A percentile compares a stretch with the other conserved stretches of the same genome.
Conservation (phyloP, 2,113 vertebrate species). For the Enhydra lutris region DNA sequence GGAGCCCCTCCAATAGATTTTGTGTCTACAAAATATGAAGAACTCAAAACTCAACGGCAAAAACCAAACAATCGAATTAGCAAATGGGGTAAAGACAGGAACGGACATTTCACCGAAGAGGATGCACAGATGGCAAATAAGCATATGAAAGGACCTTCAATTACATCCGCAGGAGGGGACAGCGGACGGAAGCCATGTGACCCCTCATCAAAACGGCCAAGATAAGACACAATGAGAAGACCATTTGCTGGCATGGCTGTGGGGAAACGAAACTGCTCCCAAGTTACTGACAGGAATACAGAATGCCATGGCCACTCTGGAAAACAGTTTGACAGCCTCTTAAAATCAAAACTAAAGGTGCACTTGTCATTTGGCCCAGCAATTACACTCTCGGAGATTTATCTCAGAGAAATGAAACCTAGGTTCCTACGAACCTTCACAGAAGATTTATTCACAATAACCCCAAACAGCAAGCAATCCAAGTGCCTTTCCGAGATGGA, state of each 20-base stretch:
- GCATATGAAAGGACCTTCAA: background rate
- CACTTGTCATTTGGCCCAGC: background rate
- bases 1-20: background rate
- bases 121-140: background rate
- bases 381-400: background rate
- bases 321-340: background rate
- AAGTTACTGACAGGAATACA: background rate
- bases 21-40: background rate
- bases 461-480: too few relatives aligned
- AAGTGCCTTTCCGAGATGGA: background rate
- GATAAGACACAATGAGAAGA: background rate
- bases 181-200: background rate
- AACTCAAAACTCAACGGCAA: background rate
- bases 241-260: background rate
- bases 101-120: too few relatives aligned
- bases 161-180: too few relatives aligned
- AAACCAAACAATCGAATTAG: background rate
- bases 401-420: background rate
- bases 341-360: background rate
- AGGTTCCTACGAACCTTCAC: background rate
- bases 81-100: background rate
- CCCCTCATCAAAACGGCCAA: background rate
- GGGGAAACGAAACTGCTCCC: background rate
- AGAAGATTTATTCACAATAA: background rate
- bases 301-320: background rate